Conservation (phyloP, 2,888 invertebrate genomes). For the Teleiodes luculella region DNA sequence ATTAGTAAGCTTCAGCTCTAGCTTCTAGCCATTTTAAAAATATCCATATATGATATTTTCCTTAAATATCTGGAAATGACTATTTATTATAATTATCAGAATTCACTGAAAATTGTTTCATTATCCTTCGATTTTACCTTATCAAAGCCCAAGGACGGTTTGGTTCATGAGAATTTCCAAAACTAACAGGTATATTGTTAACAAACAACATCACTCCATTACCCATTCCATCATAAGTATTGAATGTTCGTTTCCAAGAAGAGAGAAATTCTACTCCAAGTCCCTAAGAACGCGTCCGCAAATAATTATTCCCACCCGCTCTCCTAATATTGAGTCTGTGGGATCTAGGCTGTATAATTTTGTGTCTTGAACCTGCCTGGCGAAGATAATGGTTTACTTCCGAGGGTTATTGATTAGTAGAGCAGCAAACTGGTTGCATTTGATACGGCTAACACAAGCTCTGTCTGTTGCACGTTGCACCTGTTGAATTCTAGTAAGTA, state of each 20-base stretch:
- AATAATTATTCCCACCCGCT: slow-evolving; percentile 19
- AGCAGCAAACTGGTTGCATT: slow-evolving; percentile 35
- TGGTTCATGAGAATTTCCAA: neutral
- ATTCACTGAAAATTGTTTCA: too few species aligned
- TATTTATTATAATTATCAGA: too few species aligned
- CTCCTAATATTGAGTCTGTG: slow-evolving; percentile 11
- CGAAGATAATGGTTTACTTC: slow-evolving; percentile 32
- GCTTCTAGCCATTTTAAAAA: too few species aligned
- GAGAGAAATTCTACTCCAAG: neutral
- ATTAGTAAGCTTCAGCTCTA: too few species aligned
- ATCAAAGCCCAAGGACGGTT: too few species aligned
- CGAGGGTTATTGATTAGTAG: slow-evolving; percentile 33
- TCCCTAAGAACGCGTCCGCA: slow-evolving; percentile 3
- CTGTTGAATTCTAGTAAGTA: neutral
- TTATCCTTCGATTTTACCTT: too few species aligned
- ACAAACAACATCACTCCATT: neutral
- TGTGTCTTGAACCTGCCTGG: slow-evolving; percentile 29
- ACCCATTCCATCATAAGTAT: neutral
- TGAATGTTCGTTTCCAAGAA: slow-evolving; percentile 3
- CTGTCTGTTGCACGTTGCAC: neutral
- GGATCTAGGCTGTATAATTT: slow-evolving; percentile 26
- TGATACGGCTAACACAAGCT: slow-evolving; percentile 39
- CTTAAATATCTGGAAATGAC: too few species aligned
- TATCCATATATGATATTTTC: too few species aligned
- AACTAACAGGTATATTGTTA: neutral